Percentiles rank a stretch among this genome's conserved stretches.
phyloP scores from a whole-genome alignment of 2,113 vertebrate species.

The Ascaphus truei region DNA sequence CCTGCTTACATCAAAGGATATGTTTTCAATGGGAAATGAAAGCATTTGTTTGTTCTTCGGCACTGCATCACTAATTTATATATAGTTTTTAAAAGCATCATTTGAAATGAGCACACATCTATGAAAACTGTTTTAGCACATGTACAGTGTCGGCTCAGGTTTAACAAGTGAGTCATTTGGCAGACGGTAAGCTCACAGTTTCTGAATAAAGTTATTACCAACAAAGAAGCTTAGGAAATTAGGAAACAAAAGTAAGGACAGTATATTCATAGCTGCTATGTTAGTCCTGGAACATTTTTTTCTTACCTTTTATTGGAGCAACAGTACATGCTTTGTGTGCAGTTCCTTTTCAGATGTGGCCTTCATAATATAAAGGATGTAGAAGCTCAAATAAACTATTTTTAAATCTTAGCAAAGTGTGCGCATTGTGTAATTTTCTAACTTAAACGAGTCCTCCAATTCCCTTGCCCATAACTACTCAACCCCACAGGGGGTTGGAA shows the following conservation, averaged over 20 bases:
- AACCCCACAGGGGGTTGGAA: too few species aligned
- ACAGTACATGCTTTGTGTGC: too few species aligned
- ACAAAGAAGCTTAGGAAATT: background rate
- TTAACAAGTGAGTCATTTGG: background rate
- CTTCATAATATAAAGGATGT: too few species aligned
- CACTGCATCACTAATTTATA: slow-evolving; percentile 4
- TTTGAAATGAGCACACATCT: slow-evolving; percentile 5
- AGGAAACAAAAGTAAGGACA: background rate
- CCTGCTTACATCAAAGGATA: slow-evolving; percentile 35
- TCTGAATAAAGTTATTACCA: background rate
- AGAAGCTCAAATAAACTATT: too few species aligned
- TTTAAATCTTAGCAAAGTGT: too few species aligned
- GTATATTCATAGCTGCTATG: background rate
- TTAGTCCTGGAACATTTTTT: background rate
- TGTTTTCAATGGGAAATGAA: slow-evolving; percentile 38
- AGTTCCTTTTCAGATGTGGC: too few species aligned
- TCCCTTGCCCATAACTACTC: too few species aligned
- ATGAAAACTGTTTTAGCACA: background rate
- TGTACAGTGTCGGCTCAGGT: background rate
- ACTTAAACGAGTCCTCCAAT: too few species aligned
- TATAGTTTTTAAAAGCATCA: slow-evolving; percentile 1
- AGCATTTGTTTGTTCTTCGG: slow-evolving; percentile 33
- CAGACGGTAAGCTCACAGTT: background rate
- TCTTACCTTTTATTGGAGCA: background rate
- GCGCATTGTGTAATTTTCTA: too few species aligned